Evolutionary conservation across 1,140 invertebrate species (phyloP).

Genomic region (Drosophila kohkoa): DNA sequence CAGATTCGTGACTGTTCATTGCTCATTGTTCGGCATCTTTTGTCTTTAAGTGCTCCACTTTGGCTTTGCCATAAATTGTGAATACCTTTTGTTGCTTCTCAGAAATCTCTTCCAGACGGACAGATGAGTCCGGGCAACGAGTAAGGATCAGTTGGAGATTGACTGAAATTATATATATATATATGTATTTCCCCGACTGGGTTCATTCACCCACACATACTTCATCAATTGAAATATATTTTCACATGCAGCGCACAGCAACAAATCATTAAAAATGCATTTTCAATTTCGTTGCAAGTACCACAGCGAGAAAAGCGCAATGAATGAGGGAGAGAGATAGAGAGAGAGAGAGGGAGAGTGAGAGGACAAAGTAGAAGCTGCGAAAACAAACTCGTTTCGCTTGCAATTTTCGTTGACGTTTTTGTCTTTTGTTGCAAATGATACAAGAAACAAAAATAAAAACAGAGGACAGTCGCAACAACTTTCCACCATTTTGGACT

Average conservation of each 20-base stretch:
- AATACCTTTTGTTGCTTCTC: conserved; percentile 34
- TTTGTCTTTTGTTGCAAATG: conserved; percentile 59
- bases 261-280: conserved; percentile 77
- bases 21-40: conserved; percentile 6
- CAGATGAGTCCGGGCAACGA: conserved; percentile 4
- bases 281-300: conserved; percentile 71
- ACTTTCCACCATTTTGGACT: conserved; percentile 38
- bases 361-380: conserved; percentile 37
- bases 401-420: conserved; percentile 55
- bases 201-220: conserved; percentile 41
- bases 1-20: conserved; percentile 11
- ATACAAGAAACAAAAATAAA: conserved; percentile 23
- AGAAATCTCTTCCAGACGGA: conserved; percentile 6
- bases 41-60: conserved; percentile 37
- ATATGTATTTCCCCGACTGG: conserved; percentile 6
- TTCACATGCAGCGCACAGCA: conserved; percentile 59
- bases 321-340: not conserved
- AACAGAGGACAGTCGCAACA: conserved; percentile 40
- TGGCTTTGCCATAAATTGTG: conserved; percentile 40
- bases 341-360: conserved; percentile 11
- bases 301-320: conserved; percentile 22
- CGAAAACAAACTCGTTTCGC: conserved; percentile 42
- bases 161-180: not conserved
- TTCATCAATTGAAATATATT: conserved; percentile 52
- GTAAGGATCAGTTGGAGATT: conserved; percentile 19